These are phyloP conservation scores for Leucophenga maculata DNA, from an alignment of 2,888 invertebrate genomes.

Conservation along the genomic window DNA sequence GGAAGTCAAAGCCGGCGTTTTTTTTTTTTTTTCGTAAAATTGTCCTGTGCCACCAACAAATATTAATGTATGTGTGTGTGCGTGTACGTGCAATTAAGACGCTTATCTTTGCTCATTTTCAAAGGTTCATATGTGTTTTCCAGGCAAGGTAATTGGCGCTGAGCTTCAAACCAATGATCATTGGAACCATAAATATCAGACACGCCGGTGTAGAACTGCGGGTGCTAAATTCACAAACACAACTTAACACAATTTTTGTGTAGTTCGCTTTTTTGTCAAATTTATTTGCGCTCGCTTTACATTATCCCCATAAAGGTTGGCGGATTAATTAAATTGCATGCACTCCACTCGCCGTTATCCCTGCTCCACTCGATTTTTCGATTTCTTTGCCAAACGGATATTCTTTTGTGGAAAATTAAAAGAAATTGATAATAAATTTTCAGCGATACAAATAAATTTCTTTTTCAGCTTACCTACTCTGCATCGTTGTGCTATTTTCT, in stretches of 20 bases:
- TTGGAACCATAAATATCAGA: slow-evolving; percentile 46
- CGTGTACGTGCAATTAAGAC: slow-evolving; percentile 31
- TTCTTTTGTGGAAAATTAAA: slow-evolving; percentile 32
- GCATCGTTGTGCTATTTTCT: slow-evolving; percentile 21
- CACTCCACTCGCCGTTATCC: not conserved
- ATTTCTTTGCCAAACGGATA: not conserved
- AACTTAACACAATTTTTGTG: slow-evolving; percentile 15
- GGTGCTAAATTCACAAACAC: slow-evolving; percentile 39
- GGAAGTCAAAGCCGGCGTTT: not conserved
- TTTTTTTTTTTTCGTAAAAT: no score
- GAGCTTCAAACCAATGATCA: slow-evolving; percentile 36
- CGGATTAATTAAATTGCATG: slow-evolving; percentile 17
- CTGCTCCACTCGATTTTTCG: not conserved
- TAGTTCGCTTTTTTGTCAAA: slow-evolving; percentile 16
- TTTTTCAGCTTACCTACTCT: slow-evolving; percentile 15
- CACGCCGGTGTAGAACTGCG: slow-evolving; percentile 33
- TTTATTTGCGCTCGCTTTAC: not conserved
- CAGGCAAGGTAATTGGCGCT: slow-evolving; percentile 21
- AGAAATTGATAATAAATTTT: slow-evolving; percentile 33
- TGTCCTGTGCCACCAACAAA: not conserved
- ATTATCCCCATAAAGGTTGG: slow-evolving; percentile 1
- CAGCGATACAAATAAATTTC: slow-evolving; percentile 23
- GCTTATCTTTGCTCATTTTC: slow-evolving; percentile 24
- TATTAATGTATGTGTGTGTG: not conserved
- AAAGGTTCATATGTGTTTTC: slow-evolving; percentile 5